Base-by-base conservation (phyloP, 1,140 invertebrate genomes). In the Ips nitidus region DNA sequence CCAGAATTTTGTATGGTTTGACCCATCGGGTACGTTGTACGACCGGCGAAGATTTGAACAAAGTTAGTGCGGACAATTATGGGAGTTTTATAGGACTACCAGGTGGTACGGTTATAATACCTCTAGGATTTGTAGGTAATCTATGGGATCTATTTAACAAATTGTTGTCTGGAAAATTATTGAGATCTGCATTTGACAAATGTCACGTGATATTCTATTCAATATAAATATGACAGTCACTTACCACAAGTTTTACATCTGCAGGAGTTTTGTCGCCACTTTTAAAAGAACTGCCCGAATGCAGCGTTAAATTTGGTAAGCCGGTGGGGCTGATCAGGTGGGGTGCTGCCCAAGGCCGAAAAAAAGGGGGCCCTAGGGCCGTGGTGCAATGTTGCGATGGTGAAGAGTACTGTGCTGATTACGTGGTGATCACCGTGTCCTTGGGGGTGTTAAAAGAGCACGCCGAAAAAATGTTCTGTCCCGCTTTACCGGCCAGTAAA, bases 361-460 rank as follows among this genome's bases (percentile, higher is more conserved):
- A 73, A 22, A 66, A 71, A 39, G 69, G 63, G 38, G 63, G 63
- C 6, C 82, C 84, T 37, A 82, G 86, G 42, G 86, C 85, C 2
- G 74, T 88, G 3, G 83, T 91, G 1, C 87, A 88, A 73, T 89
- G 88, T 76, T 84, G 85, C 73, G 90, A 93, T 76, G 91, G 91
- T 0, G 86, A 89, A 66, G 87, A 88, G 74, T 86, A 88, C 74
- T 83, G 82, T 52, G 89, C 88, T 1, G 90, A 94, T 80, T 92
- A 94, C 76, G 90, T 94, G 1, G 89, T 96, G 53, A 80, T 92
- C 4, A 95, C 93, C 0, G 81, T 94, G 7, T 91, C 94, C 0
- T 82, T 96, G 6, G 94, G 94, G 1, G 92, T 92, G 47, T 81
- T 97, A 0, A 95, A 96, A 81, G 86, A 88, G 69, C 87, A 90